These are phyloP conservation scores for Puma concolor DNA, from an alignment of 2,113 vertebrate genomes.

Conservation along the genomic window DNA sequence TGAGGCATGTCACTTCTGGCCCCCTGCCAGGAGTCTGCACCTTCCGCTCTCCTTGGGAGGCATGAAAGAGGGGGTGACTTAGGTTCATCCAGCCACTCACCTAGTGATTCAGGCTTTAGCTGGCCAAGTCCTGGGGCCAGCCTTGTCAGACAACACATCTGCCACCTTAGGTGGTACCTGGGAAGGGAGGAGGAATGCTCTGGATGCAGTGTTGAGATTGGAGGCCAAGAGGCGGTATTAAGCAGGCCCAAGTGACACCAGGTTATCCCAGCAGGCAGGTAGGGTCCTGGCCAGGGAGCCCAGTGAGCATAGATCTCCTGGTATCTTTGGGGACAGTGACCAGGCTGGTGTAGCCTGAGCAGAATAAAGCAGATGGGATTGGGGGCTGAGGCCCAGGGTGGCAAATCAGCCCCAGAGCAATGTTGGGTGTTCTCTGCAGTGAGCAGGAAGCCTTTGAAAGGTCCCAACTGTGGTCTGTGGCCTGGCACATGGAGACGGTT, in stretches of 20 bases:
- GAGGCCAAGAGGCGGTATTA: neutral
- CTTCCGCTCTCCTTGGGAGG: neutral
- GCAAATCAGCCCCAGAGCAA: neutral
- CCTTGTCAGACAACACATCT: accelerated
- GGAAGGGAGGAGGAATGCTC: neutral
- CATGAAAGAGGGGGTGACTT: neutral
- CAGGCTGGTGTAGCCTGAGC: neutral
- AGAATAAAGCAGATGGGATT: no score
- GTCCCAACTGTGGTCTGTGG: neutral
- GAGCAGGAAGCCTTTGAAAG: neutral
- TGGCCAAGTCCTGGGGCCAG: neutral
- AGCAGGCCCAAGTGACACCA: neutral
- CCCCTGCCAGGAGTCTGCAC: neutral
- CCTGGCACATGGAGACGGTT: neutral
- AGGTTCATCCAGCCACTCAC: no score
- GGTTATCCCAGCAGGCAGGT: neutral
- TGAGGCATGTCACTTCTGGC: neutral
- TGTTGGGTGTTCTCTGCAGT: neutral
- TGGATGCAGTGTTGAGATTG: neutral
- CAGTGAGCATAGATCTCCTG: neutral
- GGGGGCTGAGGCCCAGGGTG: no score
- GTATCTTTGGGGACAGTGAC: neutral
- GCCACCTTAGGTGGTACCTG: neutral
- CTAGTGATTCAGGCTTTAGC: neutral
- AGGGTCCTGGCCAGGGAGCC: neutral